Conservation (phyloP, 2,888 invertebrate species). For the Platerodrilus igneus region DNA sequence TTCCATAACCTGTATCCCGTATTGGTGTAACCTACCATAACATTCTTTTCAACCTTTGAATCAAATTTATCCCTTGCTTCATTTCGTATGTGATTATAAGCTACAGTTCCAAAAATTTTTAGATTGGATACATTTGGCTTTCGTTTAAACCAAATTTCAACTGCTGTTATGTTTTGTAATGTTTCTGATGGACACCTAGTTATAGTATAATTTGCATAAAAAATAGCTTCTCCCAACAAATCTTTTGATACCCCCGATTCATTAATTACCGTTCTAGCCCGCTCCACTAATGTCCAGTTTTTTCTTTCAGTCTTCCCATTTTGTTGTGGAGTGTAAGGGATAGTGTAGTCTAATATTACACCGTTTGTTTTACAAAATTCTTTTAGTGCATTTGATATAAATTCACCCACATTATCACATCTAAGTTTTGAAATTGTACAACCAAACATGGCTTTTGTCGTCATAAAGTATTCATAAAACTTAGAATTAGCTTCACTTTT, state of each 20-base stretch:
- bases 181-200: conserved; percentile 1
- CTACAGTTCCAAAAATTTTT: not conserved
- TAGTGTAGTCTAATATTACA: not conserved
- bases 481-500: conserved; percentile 1
- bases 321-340: conserved; percentile 1
- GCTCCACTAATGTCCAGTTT: conserved; percentile 3
- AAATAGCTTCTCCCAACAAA: conserved; percentile 4
- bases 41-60: not conserved
- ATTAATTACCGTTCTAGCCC: conserved; percentile 1
- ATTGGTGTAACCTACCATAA: conserved; percentile 4
- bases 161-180: too few relatives aligned
- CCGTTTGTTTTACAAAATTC: conserved; percentile 1
- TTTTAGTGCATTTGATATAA: not conserved
- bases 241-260: conserved; percentile 1
- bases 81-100: conserved; percentile 1
- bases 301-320: conserved; percentile 3
- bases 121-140: conserved; percentile 2
- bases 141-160: conserved; percentile 1
- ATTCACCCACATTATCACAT: conserved; percentile 5
- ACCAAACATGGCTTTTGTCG: conserved; percentile 2
- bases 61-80: conserved; percentile 2
- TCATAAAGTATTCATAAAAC: conserved; percentile 1
- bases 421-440: not conserved
- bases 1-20: too few relatives aligned
- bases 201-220: not conserved